These are phyloP conservation scores for Theodoxus fluviatilis DNA, from an alignment of 2,888 invertebrate genomes.

Conservation along the genomic window DNA sequence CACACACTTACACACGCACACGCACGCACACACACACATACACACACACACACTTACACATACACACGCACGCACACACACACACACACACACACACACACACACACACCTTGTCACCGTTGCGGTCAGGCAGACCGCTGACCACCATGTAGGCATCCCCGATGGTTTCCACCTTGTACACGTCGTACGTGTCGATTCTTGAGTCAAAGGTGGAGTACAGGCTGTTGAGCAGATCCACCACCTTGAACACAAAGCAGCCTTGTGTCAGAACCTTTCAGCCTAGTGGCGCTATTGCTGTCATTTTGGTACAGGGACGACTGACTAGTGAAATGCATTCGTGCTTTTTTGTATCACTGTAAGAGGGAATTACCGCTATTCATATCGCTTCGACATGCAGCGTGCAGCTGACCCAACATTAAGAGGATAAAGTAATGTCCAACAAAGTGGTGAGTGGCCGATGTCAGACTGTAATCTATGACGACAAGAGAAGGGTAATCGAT, in stretches of 20 bases:
- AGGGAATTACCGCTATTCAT: too few species aligned
- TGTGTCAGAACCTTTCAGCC: too few species aligned
- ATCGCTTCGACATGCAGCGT: too few species aligned
- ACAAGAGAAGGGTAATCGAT: too few species aligned
- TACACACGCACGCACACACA: not conserved
- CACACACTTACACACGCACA: slow-evolving; percentile 4
- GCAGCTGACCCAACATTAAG: too few species aligned
- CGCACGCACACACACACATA: not conserved
- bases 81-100: not conserved
- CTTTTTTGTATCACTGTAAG: too few species aligned
- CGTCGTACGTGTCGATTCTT: slow-evolving; percentile 51
- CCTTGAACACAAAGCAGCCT: slow-evolving; percentile 37
- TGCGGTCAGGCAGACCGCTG: slow-evolving; percentile 45
- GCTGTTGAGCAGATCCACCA: slow-evolving; percentile 49
- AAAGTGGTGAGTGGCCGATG: too few species aligned
- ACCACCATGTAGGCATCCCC: slow-evolving; percentile 57
- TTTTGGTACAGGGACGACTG: too few species aligned
- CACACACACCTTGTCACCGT: slow-evolving; percentile 40
- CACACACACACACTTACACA: not conserved
- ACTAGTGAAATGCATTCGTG: too few species aligned
- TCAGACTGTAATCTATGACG: too few species aligned
- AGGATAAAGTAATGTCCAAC: too few species aligned
- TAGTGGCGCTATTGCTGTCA: too few species aligned
- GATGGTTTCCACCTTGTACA: slow-evolving; percentile 55
- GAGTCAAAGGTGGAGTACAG: slow-evolving; percentile 50